Conservation (phyloP, 2,113 vertebrate genomes). For the Bostrychus sinensis region DNA sequence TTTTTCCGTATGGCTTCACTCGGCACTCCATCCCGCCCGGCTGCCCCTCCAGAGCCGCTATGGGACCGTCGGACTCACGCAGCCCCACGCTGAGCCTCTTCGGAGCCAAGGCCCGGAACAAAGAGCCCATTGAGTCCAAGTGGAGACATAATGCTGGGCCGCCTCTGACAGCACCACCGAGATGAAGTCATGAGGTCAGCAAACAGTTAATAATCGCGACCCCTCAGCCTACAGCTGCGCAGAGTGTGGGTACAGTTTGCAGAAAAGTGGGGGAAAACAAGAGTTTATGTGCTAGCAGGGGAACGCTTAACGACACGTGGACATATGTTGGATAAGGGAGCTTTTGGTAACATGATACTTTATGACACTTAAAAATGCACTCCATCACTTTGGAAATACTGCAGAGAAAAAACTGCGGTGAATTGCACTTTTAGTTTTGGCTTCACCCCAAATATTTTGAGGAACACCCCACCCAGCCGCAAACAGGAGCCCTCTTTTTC, state of each 20-base stretch:
- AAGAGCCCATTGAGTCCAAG: slow-evolving; percentile 77
- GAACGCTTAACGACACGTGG: slow-evolving; percentile 32
- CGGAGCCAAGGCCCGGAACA: slow-evolving; percentile 76
- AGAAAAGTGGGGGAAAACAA: slow-evolving; percentile 41
- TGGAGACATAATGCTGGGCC: slow-evolving; percentile 73
- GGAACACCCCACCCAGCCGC: slow-evolving; percentile 43
- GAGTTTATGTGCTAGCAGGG: slow-evolving; percentile 41
- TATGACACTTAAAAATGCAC: slow-evolving; percentile 62
- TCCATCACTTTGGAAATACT: slow-evolving; percentile 69
- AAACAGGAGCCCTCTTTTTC: slow-evolving; percentile 7
- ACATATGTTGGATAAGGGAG: slow-evolving; percentile 53
- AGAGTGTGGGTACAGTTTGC: slow-evolving; percentile 32
- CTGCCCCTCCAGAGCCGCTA: slow-evolving; percentile 37
- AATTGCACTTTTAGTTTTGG: slow-evolving; percentile 62
- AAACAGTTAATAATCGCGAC: slow-evolving; percentile 72
- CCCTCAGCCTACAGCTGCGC: slow-evolving; percentile 55
- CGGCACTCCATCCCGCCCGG: slow-evolving; percentile 22
- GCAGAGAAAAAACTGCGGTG: slow-evolving; percentile 58
- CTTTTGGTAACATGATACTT: slow-evolving; percentile 74
- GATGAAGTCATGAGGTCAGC: slow-evolving; percentile 79
- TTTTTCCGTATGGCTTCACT: slow-evolving; percentile 27
- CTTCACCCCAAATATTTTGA: slow-evolving; percentile 49
- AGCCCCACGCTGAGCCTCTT: slow-evolving; percentile 75
- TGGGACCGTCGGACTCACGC: slow-evolving; percentile 65
- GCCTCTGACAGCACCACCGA: slow-evolving; percentile 65